Evolutionary conservation across 1,140 invertebrate genomes (phyloP), one percentile per base, ranked within the genome.

Genomic region (Drosophila teissieri): DNA sequence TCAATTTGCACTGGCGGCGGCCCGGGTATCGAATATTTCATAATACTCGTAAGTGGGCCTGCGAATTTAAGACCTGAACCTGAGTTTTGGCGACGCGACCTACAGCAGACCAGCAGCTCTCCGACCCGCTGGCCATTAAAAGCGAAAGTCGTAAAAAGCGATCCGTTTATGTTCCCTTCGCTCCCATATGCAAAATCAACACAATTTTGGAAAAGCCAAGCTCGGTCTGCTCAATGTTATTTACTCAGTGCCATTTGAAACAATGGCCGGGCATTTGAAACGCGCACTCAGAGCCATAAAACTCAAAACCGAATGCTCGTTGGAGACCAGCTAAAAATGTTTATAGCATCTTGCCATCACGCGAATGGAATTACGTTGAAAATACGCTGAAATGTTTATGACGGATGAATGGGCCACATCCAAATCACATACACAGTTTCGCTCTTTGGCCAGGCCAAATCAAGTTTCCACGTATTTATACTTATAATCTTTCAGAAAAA

Each of bases 71-170:
- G 54, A 31, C 31, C 31, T 52, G 31, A 36, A 52, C 49, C 49
- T 36, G 40, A 49, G 61, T 39, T 57, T 61, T 75, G 68, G 48
- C 46, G 15, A 70, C 40, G 57, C 75, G 82, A 86, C 83, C 83
- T 88, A 86, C 83, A 86, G 83, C 82, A 82, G 74, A 88, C 65
- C 72, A 67, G 57, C 72, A 67, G 51, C 37, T 75, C 37, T 34
- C 34, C 10, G 56, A 4, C 61, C 73, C 56, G 58, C 45, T 55
- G 57, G 63, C 81, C 81, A 85, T 81, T 78, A 85, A 86, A 88
- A 86, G 76, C 83, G 83, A 88, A 89, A 88, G 83, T 88, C 83
- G 76, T 88, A 89, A 88, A 86, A 86, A 52, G 52, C 61, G 65
- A 14, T 73, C 44, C 69, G 39, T 46, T 40, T 37, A 61, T 8